Conservation (phyloP, 2,888 invertebrate genomes). For the Cryptus armator region DNA sequence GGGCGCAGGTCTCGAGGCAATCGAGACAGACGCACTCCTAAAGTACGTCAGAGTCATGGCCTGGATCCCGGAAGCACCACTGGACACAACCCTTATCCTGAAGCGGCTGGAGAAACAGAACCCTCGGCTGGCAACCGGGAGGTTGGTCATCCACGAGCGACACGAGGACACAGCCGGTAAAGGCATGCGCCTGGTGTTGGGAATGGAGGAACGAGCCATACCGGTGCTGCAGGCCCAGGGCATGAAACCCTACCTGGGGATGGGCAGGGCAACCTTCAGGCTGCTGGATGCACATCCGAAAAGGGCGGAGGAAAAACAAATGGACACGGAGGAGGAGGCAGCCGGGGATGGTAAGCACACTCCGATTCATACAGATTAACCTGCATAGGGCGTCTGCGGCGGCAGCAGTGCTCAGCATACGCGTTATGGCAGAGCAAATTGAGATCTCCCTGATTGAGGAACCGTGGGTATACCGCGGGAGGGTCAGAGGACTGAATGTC, state of each 20-base stretch:
- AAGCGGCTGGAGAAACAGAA: slow-evolving; percentile 57
- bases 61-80: not conserved
- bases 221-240: slow-evolving; percentile 3
- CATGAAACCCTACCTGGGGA: slow-evolving; percentile 21
- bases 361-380: slow-evolving; percentile 33
- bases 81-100: slow-evolving; percentile 37
- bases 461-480: slow-evolving; percentile 21
- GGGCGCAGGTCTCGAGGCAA: slow-evolving; percentile 4
- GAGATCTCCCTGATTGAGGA: slow-evolving; percentile 35
- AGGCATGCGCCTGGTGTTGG: slow-evolving; percentile 53
- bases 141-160: slow-evolving; percentile 60
- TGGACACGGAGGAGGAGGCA: not conserved
- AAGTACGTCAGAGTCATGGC: slow-evolving; percentile 25
- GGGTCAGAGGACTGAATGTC: slow-evolving; percentile 26
- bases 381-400: slow-evolving; percentile 28
- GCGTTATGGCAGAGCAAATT: not conserved
- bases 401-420: slow-evolving; percentile 19
- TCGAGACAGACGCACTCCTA: slow-evolving; percentile 8
- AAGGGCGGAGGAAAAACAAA: not conserved
- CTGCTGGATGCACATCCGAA: slow-evolving; percentile 6
- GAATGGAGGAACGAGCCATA: slow-evolving; percentile 44
- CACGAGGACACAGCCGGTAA: slow-evolving; percentile 14
- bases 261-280: slow-evolving; percentile 12
- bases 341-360: slow-evolving; percentile 16
- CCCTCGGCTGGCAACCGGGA: slow-evolving; percentile 56